Evolutionary conservation across 2,797 vertebrate genomes (phyloP), one percentile per base, ranked within the genome.

Genomic region (Ctenochaetus hawaiiensis): DNA sequence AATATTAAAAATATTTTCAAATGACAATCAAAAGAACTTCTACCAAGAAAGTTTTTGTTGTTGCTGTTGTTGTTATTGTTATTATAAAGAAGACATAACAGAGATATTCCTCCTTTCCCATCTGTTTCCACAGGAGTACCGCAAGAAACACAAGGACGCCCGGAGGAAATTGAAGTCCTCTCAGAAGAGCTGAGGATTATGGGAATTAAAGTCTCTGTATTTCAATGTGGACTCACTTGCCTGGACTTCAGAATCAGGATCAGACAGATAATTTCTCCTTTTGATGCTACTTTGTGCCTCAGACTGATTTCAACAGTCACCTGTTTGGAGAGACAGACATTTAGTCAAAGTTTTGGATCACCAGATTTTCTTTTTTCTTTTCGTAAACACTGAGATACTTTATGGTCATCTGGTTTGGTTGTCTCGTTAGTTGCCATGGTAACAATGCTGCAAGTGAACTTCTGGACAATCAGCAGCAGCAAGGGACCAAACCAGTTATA

Each of bases 141-240:
- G 86, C 37, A 96, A 94, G 84, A 96, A 93, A 72, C 95, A 96
- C 89, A 93, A 85, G 70, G 93, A 95, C 1, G 95, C 95, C 30
- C 84, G 83, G 37, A 93, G 91, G 82, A 93, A 89, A n/a, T 64
- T 92, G 18, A 92, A 78, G 47, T 66, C 63, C 14, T 82, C 85
- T 2, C 49, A 79, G 37, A 94, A 84, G 75, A 91, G 74, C 79
- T 95, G 90, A 94, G 61, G 51, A 84, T 77, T 68, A 17, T 75
- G 81, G 78, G 82, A 84, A n/a, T 2, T 58, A 47, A 34, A 57
- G 68, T 67, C 57, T 77, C 22, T 60, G 22, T 67, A 30, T 58
- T 60, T 39, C 23, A 16, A 13, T 67, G 41, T 44, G 9, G 1
- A 12, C 13, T 23, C 49, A 20, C 43, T 34, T 37, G n/a, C 37